Evolutionary conservation across 2,888 invertebrate species (phyloP).

Genomic region (Lysandra bellargus): DNA sequence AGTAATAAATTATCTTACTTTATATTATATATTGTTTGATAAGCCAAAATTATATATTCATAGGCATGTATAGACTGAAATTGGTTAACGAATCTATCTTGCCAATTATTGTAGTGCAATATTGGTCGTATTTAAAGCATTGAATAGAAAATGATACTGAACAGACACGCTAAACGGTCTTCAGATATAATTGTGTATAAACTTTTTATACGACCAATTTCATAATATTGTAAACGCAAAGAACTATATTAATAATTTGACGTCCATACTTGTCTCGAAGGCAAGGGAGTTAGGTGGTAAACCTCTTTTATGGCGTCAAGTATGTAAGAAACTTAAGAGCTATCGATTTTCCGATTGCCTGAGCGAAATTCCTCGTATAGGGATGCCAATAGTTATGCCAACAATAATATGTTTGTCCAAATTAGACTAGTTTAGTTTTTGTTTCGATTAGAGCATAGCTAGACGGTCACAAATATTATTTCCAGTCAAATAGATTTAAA

Average conservation of each 20-base stretch:
- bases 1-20: neutral
- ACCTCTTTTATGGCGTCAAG: too few species aligned
- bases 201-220: neutral
- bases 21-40: neutral
- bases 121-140: neutral
- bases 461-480: constrained; percentile 3
- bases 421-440: neutral
- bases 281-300: too few species aligned
- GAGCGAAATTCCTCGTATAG: neutral
- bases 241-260: neutral
- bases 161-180: neutral
- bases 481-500: neutral
- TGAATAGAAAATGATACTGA: neutral
- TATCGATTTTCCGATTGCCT: neutral
- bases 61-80: constrained; percentile 9
- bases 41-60: neutral
- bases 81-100: neutral
- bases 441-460: neutral
- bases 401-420: neutral
- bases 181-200: neutral
- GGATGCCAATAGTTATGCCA: constrained; percentile 16
- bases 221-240: neutral
- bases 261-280: neutral
- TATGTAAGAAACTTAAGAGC: neutral
- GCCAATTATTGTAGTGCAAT: constrained; percentile 2